phyloP scores from a whole-genome alignment of 2,797 vertebrate genomes.

The Morelia viridis region DNA sequence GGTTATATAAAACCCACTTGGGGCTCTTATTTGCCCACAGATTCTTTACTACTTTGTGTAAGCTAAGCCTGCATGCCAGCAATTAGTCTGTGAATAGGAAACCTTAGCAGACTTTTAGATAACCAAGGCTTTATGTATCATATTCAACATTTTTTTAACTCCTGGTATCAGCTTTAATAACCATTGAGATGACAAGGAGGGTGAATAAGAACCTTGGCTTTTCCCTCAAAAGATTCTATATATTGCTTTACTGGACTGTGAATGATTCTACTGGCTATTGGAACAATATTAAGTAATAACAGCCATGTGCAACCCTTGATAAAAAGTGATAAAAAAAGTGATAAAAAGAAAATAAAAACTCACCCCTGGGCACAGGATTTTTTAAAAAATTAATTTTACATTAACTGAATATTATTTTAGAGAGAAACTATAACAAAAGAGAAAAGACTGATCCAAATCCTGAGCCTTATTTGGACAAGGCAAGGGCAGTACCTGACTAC shows the following conservation, averaged over 20 bases:
- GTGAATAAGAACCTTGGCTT: constrained; percentile 36
- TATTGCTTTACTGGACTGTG: constrained; percentile 34
- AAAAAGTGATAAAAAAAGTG: accelerated
- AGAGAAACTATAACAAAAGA: neutral
- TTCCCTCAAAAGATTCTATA: constrained; percentile 22
- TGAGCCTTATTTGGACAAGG: no score
- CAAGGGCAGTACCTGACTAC: neutral
- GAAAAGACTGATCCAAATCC: neutral
- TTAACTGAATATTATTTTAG: neutral
- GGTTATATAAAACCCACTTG: neutral
- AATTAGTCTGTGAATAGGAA: neutral
- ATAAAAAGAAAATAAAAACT: constrained; percentile 28
- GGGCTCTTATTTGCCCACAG: no score
- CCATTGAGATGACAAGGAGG: constrained; percentile 19
- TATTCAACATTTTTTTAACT: constrained; percentile 35
- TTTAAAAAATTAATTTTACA: neutral
- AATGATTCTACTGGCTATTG: neutral
- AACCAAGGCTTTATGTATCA: constrained; percentile 10
- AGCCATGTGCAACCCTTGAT: constrained; percentile 6
- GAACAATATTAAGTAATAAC: neutral
- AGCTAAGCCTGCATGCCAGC: neutral
- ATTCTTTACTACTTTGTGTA: neutral
- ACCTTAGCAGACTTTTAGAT: constrained; percentile 22
- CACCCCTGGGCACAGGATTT: neutral
- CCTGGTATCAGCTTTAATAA: constrained; percentile 47